phyloP scores from a whole-genome alignment of 2,888 invertebrate species.

The Harmothoe impar region DNA sequence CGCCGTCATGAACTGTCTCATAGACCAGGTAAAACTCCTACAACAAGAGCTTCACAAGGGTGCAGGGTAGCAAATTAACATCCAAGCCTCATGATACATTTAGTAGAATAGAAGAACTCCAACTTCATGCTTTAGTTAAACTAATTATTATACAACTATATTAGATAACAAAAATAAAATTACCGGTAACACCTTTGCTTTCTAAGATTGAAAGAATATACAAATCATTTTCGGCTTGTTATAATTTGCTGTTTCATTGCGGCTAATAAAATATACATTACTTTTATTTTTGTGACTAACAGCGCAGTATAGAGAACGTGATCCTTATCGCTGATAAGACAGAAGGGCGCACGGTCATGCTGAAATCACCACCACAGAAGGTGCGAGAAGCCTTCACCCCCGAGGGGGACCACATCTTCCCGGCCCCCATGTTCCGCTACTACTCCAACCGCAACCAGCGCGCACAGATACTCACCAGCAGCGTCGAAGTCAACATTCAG shows the following conservation, averaged over 20 bases:
- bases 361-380: constrained; percentile 81
- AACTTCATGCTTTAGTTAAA: no score
- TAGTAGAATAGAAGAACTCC: no score
- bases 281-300: neutral
- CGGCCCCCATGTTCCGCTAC: constrained; percentile 78
- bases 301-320: constrained; percentile 88
- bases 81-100: no score
- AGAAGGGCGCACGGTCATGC: constrained; percentile 89
- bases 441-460: constrained; percentile 76
- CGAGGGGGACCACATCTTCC: constrained; percentile 78
- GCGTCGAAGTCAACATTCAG: constrained; percentile 79
- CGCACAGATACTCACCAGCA: constrained; percentile 77
- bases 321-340: constrained; percentile 89
- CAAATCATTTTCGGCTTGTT: no score
- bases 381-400: constrained; percentile 79
- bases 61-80: no score
- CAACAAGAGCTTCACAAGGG: no score
- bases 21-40: constrained; percentile 90
- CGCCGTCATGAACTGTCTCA: constrained; percentile 92
- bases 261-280: no score
- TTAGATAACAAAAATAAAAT: no score
- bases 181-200: no score
- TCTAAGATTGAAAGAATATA: no score
- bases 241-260: no score
- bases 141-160: no score